Conservation (phyloP, 2,797 vertebrate species). For the Ambastaia sidthimunki region DNA sequence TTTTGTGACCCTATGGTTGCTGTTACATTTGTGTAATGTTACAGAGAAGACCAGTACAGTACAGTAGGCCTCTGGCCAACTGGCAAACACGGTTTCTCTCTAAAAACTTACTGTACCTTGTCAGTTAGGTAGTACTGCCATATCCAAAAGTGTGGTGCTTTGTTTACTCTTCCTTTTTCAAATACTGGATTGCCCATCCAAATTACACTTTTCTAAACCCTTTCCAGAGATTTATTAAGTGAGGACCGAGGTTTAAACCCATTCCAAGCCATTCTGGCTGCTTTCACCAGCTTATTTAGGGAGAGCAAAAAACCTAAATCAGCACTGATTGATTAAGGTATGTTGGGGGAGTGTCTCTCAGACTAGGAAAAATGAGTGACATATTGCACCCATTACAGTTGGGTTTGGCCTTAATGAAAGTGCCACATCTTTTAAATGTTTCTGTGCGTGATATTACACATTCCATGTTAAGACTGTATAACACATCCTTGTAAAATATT, state of each 20-base stretch:
- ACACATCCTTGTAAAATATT: slow-evolving; percentile 36
- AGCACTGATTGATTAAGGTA: not conserved
- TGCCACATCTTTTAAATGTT: not conserved
- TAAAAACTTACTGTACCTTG: slow-evolving; percentile 5
- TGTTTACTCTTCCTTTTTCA: slow-evolving; percentile 17
- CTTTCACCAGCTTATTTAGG: not conserved
- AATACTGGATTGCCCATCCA: not conserved
- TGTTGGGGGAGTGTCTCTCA: not conserved
- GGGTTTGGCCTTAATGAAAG: not conserved
- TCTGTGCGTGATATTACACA: not conserved
- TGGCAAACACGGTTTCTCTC: not conserved
- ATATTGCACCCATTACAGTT: slow-evolving; percentile 8
- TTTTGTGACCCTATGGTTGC: not conserved
- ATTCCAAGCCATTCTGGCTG: not conserved
- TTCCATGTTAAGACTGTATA: not conserved
- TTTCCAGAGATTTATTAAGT: not conserved
- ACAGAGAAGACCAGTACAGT: not conserved
- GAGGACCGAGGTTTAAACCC: not conserved
- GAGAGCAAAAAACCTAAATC: not conserved
- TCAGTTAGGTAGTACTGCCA: slow-evolving; percentile 11
- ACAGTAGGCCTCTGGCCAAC: not conserved
- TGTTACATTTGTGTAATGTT: not conserved
- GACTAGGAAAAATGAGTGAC: not conserved
- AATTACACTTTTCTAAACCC: not conserved
- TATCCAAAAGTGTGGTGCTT: slow-evolving; percentile 21